Evolutionary conservation across 2,797 vertebrate species (phyloP).

Genomic region (Xiphophorus birchmanni): DNA sequence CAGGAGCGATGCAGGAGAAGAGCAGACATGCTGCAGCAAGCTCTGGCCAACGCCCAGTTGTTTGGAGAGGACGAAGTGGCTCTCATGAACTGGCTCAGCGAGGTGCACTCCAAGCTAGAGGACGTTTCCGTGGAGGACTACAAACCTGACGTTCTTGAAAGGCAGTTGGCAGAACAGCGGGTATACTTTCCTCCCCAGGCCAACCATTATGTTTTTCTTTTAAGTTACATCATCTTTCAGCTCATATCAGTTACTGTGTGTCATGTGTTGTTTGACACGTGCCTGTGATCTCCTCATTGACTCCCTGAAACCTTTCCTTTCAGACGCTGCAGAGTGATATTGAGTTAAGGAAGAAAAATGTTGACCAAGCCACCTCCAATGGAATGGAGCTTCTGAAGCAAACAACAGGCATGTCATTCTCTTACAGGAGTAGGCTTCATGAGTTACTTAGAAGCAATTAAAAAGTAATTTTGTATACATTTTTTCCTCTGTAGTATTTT

Average conservation of each 20-base stretch:
- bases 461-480: not conserved
- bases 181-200: constrained; percentile 85
- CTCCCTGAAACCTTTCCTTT: constrained; percentile 33
- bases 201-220: constrained; percentile 62
- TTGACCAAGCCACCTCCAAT: constrained; percentile 92
- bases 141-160: constrained; percentile 85
- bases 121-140: constrained; percentile 88
- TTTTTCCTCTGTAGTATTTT: not conserved
- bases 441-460: not conserved
- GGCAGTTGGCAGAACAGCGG: constrained; percentile 91
- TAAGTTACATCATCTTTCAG: constrained; percentile 63
- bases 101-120: constrained; percentile 86
- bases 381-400: constrained; percentile 96
- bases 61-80: constrained; percentile 98
- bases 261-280: not conserved
- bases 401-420: constrained; percentile 88
- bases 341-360: constrained; percentile 87
- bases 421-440: not conserved
- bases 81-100: constrained; percentile 97
- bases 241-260: constrained; percentile 42
- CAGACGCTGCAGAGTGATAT: constrained; percentile 94
- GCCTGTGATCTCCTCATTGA: not conserved
- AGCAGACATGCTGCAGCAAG: constrained; percentile 92
- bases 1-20: constrained; percentile 90
- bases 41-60: constrained; percentile 93